Base-by-base conservation (phyloP, 2,113 vertebrate species). In the Geothlypis trichas region DNA sequence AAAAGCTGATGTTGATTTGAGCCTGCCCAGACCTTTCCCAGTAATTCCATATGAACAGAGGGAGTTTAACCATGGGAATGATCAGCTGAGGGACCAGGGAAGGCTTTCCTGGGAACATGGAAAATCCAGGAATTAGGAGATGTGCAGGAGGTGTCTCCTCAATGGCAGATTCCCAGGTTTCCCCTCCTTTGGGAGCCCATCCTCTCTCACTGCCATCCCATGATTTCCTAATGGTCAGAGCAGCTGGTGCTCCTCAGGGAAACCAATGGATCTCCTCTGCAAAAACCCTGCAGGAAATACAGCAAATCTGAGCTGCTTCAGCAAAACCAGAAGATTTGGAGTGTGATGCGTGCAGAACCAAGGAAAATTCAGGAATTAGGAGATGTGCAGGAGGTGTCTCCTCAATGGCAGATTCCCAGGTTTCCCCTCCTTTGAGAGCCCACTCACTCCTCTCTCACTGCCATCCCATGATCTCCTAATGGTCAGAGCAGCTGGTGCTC, bases 121-220 rank as follows among this genome's bases (percentile, higher is more conserved):
- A 63, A 10, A 41, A 23, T 2, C 11, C 41, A 17, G 46, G 41
- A 76, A 4, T 23, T 2, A 10, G 49, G n/a, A 58, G 51, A 8
- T 10, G 15, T 1, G 21, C 44, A n/a, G 35, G 33, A 13, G 4
- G 2, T 14, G 9, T 61, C 31, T 8, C 12, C 61, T 73, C 2
- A 1, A 0, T 10, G 80, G 20, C 11, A 10, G 26, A 5, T 23
- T 19, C 7, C 52, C 27, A 23, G 24, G 1, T 51, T 7, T 5
- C 3, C 1, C 12, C 24, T 5, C 28, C 57, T 15, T 0, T 13
- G 41, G 72, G 42, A 54, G 31, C 5, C 61, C 35, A 26, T 39
- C 57, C 78, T 31, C 35, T 76, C 52, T 65, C 6, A 10, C 79
- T 92, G 83, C 47, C n/a, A 5, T 26, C 73, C 54, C 41, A 2